Evolutionary conservation across 2,113 vertebrate species (phyloP), one percentile per base, ranked within the genome.

Genomic region (Formicarius rufipectus): DNA sequence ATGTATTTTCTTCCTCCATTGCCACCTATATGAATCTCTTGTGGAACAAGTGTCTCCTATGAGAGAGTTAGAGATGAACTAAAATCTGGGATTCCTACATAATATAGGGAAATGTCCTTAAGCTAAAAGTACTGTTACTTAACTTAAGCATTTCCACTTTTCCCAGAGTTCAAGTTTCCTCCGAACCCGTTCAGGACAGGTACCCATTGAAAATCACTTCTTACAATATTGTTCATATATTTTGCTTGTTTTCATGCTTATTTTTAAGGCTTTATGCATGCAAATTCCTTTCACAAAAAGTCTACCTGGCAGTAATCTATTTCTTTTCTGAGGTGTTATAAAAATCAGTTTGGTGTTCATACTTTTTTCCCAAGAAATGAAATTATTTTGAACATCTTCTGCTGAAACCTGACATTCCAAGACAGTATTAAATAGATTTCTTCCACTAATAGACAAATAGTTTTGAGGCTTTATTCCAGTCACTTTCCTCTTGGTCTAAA

Each of bases 401-500:
- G 28, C 52, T 83, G 74, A 83, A 94, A 79, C 14, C 39, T 85
- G 82, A 42, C 71, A 68, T 91, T 82, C 45, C 44, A 49, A 91
- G 35, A 35, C 24, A 55, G 14, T 56, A 53, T 58, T 71, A 56
- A 92, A 44, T 87, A 53, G 25, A 22, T 69, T 79, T 85, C 44
- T 89, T 64, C 53, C 28, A 56, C 42, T 87, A 93, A 78, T 76
- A 74, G n/a, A 24, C 50, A 55, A 31, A 44, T 52, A 94, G 49
- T 73, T 79, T 80, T 64, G 78, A 40, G 31, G 21, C 20, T 91
- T 90, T 73, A 55, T 89, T 91, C 39, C 21, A 62, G 63, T 52
- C 66, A 28, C 40, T 89, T 76, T 50, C 3, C 35, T 91, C 80
- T 67, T 95, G 92, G 80, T 95, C 83, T 88, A 95, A 97, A 97